Base-by-base conservation (phyloP, 2,888 invertebrate genomes). In the Anoncus sp. region DNA sequence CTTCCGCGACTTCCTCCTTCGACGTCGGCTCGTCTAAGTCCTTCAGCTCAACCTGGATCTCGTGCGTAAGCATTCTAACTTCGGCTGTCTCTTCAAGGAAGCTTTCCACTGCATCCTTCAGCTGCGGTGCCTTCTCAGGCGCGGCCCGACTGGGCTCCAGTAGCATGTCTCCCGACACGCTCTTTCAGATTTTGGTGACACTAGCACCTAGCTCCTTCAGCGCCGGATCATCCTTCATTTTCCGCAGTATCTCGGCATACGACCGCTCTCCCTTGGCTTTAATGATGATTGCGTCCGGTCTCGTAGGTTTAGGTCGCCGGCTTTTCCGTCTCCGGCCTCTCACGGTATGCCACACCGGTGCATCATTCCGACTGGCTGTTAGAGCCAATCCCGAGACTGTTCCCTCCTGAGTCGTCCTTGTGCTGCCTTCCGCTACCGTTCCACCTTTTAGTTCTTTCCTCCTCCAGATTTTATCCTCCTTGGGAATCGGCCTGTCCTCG, bases 1-100 rank as follows among this genome's bases (percentile, higher is more conserved):
- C 77, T 0, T 24, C 53, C 16, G 38, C 62, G 12, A 82, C 47
- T 2, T 82, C 79, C 2, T 74, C 70, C 27, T 72, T 73, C 7
- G 79, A 65, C 12, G 76, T 81, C 12, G 24, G 10, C 7, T 77
- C 79, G 27, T 81, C 79, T 0, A 81, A 16, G 43, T 82, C 79
- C 18, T 59, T 60, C 3, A 82, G 53, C 20, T 82, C 82, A 7
- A 31, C 4, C 31, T 31, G 31, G 3, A 31, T 31, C 7, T 40
- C 69, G 5, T 73, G 78, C 1, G 55, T 47, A 12, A 70, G 63
- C 16, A 57, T 10, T 18, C 73, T 69, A 3, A 80, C 78, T 16
- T 47, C 45, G n/a, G 7, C 57, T 22, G 35, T 1, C 3, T 14
- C 65, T 57, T 63, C 49, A 18, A 67, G 40, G 66, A 31, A 0